Base-by-base conservation (phyloP, 2,888 invertebrate species). In the Tanytarsus gracilentus region DNA sequence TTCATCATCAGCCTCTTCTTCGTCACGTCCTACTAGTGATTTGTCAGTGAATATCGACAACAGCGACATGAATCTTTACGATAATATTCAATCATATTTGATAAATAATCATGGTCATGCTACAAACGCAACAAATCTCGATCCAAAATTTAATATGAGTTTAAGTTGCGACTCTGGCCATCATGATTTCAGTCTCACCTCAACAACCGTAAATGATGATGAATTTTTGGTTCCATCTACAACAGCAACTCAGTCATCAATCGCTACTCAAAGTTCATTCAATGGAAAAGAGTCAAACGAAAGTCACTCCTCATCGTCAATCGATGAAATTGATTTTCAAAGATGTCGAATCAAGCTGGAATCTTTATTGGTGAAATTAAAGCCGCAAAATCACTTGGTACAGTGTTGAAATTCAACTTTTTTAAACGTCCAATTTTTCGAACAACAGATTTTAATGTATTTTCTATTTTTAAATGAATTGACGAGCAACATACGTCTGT, bases 121-220 rank as follows among this genome's bases (percentile, higher is more conserved):
- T 7, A 18, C 16, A n/a, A 21, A 18, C 14, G 14, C 21, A 4
- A 39, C 48, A 9, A 27, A n/a, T 1, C 9, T 44, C n/a, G 44
- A 44, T 44, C 44, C 44, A 1, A 53, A 61, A 48, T 25, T 55
- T n/a, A 60, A 53, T 21, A 60, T 55, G 16, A 69, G 67, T 63
- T 62, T 70, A 1, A 71, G 71, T 63, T 69, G 66, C 62, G 71
- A 72, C 62, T 72, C 72, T 1, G 72, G 72, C 1, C 71, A 71
- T 62, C 71, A 71, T 60, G 70, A 67, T 2, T 33, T 36, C 18
- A 60, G 60, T 50, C 23, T 60, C 26, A 36, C 60, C 25, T 33
- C 60, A 4, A 60, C 50, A 21, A 60, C 60, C 11, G 50, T 50
- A 14, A 60, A 49, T 39, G 60, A 60, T 23, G 60, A 60, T 36